Base-by-base conservation (phyloP, 2,888 invertebrate genomes). In the Phania funesta region DNA sequence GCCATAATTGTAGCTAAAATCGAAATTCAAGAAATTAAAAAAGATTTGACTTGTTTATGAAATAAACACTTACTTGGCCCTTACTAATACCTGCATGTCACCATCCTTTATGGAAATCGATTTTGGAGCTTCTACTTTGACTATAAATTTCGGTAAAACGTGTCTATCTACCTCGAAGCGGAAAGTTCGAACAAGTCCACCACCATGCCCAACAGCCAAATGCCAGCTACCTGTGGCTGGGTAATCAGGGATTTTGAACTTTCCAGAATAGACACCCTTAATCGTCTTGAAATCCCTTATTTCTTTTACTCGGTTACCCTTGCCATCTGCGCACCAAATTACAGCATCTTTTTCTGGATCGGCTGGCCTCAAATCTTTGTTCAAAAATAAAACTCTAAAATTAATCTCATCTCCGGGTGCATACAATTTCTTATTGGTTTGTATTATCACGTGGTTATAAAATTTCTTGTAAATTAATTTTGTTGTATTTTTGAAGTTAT, bases 211-310 rank as follows among this genome's bases (percentile, higher is more conserved):
- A 0, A 84, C 86, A 7, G 54, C 64, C 7, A 89, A 94, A 73
- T 94, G 95, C 98, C 98, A 98, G 88, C 95, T 93, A 18, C 98
- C 98, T n/a, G 97, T 92, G 3, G 96, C 95, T 0, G 97, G 97
- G 26, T 86, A 87, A 46, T 94, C 93, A 20, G 97, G 96, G 5
- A 98, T 92, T 78, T 94, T 92, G 29, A 98, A 90, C 86, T 96
- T 95, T 4, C 94, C 94, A 0, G 94, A 93, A 86, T 96, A 94
- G 0, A 97, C 89, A 6, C 89, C 89, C 26, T 85, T 84, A 0
- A 83, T 85, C 0, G 87, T 84, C 26, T 86, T 80, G 2, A 94
- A 93, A 26, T 93, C 92, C 22, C 92, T 93, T 95, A 96, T 96
- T 91, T 97, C 95, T 87, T 96, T 96, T 41, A 98, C 95, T 80